Conservation (phyloP, 2,113 vertebrate genomes). For the Danionella cerebrum region DNA sequence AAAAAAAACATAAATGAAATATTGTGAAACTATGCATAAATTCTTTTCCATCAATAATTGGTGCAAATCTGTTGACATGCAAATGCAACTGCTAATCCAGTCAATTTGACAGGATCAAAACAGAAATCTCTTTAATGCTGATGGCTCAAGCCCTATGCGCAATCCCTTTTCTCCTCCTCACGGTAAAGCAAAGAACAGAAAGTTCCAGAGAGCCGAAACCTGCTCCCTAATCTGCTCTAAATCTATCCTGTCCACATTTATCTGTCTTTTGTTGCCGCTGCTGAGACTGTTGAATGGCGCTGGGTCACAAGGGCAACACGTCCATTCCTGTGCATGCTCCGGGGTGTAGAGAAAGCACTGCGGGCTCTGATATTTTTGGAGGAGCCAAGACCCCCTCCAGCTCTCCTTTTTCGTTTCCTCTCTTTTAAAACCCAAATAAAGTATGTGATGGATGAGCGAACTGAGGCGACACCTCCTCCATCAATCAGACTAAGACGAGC, state of each 20-base stretch:
- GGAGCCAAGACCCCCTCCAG: conserved; percentile 32
- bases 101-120: background rate
- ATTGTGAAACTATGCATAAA: no score
- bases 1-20: no score
- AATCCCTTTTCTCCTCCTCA: background rate
- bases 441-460: conserved; percentile 67
- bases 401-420: conserved; percentile 57
- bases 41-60: no score
- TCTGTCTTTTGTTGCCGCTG: conserved; percentile 61
- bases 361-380: conserved; percentile 63
- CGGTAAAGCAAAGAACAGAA: background rate
- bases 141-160: background rate
- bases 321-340: conserved; percentile 57
- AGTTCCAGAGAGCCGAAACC: conserved; percentile 39
- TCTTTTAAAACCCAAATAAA: conserved; percentile 69
- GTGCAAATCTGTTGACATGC: no score
- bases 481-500: conserved; percentile 53
- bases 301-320: conserved; percentile 55
- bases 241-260: conserved; percentile 48
- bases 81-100: background rate
- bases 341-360: conserved; percentile 31
- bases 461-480: conserved; percentile 66
- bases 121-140: background rate
- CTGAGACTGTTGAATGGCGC: conserved; percentile 41
- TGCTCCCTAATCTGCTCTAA: conserved; percentile 53